Percentiles rank a stretch among this genome's conserved stretches.
phyloP scores from a whole-genome alignment of 2,888 invertebrate species.

The Trissolcus brochymenae region DNA sequence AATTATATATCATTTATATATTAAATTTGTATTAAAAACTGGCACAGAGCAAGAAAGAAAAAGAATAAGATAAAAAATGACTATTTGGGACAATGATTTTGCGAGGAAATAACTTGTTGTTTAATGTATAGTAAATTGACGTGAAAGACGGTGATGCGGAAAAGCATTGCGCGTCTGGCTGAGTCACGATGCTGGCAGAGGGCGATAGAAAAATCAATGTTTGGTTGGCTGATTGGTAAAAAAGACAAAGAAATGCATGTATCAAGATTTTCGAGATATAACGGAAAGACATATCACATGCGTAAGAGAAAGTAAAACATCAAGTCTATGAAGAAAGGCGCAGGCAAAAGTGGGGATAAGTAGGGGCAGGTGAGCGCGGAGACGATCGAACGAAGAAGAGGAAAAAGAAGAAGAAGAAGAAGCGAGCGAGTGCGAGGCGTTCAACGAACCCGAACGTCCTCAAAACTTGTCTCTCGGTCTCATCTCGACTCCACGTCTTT shows the following conservation, averaged over 20 bases:
- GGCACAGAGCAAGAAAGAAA: no score
- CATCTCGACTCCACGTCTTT: slow-evolving; percentile 17
- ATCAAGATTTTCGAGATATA: slow-evolving; percentile 38
- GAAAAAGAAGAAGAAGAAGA: no score
- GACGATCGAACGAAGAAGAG: slow-evolving; percentile 57
- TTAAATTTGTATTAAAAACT: no score
- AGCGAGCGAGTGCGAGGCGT: slow-evolving; percentile 61
- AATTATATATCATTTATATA: no score
- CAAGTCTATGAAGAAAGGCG: slow-evolving; percentile 54
- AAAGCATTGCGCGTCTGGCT: neutral
- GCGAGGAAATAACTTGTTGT: no score
- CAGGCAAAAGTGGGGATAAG: slow-evolving; percentile 34
- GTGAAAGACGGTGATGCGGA: no score
- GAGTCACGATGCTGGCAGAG: neutral
- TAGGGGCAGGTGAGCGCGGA: slow-evolving; percentile 52
- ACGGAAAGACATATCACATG: slow-evolving; percentile 44
- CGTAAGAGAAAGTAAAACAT: slow-evolving; percentile 58
- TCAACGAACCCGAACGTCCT: slow-evolving; percentile 61
- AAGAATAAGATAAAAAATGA: no score
- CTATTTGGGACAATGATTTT: no score
- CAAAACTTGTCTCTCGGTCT: slow-evolving; percentile 32
- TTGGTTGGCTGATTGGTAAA: neutral
- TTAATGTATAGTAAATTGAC: no score
- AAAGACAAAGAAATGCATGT: slow-evolving; percentile 19
- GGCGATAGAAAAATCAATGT: slow-evolving; percentile 2